Percentiles rank a stretch among this genome's conserved stretches.
phyloP scores from a whole-genome alignment of 2,888 invertebrate species.

The Diarsia mendica region DNA sequence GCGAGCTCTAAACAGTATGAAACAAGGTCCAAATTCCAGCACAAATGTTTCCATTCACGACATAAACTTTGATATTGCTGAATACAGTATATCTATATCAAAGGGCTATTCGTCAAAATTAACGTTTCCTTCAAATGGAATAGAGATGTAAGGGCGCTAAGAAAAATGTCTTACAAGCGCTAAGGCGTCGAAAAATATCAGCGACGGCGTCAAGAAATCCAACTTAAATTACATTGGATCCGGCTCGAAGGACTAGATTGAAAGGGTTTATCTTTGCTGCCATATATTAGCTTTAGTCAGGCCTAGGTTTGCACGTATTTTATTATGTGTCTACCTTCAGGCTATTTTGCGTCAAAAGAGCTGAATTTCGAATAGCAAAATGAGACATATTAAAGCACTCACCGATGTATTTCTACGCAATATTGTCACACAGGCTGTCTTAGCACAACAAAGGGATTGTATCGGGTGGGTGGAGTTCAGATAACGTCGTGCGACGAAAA shows the following conservation, averaged over 20 bases:
- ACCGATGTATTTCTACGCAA: conserved; percentile 21
- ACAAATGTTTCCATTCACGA: conserved; percentile 8
- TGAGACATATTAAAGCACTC: conserved; percentile 2
- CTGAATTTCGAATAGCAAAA: conserved; percentile 13
- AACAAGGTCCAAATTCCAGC: conserved; percentile 34
- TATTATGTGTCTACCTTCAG: conserved; percentile 45
- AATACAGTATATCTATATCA: conserved; percentile 58
- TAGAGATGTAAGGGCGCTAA: conserved; percentile 35
- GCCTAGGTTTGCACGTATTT: conserved; percentile 54
- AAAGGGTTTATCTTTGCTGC: conserved; percentile 60
- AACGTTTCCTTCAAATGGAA: conserved; percentile 57
- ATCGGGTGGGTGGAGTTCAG: conserved; percentile 17
- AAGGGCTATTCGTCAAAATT: conserved; percentile 66
- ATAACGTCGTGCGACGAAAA: conserved; percentile 36
- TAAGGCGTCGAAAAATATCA: conserved; percentile 29
- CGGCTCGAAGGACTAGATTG: conserved; percentile 59
- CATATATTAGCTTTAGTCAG: conserved; percentile 64
- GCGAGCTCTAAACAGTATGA: not conserved
- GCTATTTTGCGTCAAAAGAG: conserved; percentile 35
- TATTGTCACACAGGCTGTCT: conserved; percentile 30
- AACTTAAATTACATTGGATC: conserved; percentile 64
- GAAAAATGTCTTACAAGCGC: conserved; percentile 44
- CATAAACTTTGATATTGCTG: conserved; percentile 57
- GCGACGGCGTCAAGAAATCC: conserved; percentile 50
- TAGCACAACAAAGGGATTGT: conserved; percentile 50